Base-by-base conservation (phyloP, 2,113 vertebrate species). In the Paradoxurus hermaphroditus region DNA sequence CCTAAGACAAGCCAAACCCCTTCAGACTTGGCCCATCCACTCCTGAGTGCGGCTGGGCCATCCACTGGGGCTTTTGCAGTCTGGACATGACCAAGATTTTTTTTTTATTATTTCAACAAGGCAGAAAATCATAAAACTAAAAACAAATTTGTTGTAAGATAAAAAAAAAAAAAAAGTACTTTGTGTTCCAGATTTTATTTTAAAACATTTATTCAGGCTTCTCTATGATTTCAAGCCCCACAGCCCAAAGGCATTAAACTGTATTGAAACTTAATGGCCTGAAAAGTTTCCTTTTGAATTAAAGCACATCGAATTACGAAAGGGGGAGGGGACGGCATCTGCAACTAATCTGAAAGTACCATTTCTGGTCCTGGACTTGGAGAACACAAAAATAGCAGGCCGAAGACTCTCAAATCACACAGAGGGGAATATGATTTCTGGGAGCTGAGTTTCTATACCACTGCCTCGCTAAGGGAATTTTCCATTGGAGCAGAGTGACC, bases 281-380 rank as follows among this genome's bases (percentile, higher is more conserved):
- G 98, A 97, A 97, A 97, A 96, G 68, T 95, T 98, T 93, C 85
- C 67, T 91, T 97, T 97, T 97, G 95, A 97, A 97, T 97, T 97
- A 97, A 96, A 97, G 91, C 36, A 90, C 97, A 97, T 75, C 70
- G 95, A 97, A 84, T 90, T 92, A 90, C 83, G 62, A 82, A 95
- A 63, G 1, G 31, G 41, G 88, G 41, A 77, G 59, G 39, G 49
- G 53, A 29, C 25, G 79, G 86, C 81, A 94, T 96, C 94, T 97
- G 96, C 88, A 94, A 88, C 95, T 96, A 91, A 97, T 95, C 94
- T 96, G 85, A 95, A 97, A 97, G 96, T 91, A 89, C 53, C 79
- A 62, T 91, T 90, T 97, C 93, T 95, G 63, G 93, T 95, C 67
- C 97, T 97, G 78, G 67, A 67, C 68, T 96, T 72, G 34, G 68